These are phyloP conservation scores for Cettia cetti DNA, from an alignment of 2,113 vertebrate genomes.

Conservation along the genomic window DNA sequence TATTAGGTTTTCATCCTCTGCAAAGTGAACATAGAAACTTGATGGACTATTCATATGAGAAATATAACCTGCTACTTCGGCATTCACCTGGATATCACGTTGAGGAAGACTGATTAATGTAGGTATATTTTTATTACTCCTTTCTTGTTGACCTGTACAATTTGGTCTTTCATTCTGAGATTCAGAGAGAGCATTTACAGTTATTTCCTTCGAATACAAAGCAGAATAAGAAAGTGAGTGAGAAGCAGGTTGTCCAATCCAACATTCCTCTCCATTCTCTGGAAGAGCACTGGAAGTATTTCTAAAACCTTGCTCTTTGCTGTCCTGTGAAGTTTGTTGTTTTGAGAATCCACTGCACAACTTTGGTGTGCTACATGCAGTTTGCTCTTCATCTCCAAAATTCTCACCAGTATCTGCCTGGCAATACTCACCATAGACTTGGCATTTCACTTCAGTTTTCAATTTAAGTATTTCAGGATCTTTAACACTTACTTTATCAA, in stretches of 20 bases:
- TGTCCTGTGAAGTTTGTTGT: background rate
- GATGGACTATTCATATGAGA: slow-evolving; percentile 67
- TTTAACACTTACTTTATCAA: background rate
- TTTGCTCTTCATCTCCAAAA: background rate
- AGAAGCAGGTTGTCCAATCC: background rate
- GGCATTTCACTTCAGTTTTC: slow-evolving; percentile 1
- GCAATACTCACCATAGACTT: background rate
- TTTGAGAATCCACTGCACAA: background rate
- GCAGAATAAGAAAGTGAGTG: background rate
- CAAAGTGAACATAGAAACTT: slow-evolving; percentile 82
- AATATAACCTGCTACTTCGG: slow-evolving; percentile 66
- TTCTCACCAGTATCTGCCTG: background rate
- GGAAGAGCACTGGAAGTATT: background rate
- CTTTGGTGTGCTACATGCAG: background rate
- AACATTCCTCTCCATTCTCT: background rate
- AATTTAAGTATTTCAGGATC: background rate
- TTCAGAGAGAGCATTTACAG: background rate
- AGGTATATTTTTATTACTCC: background rate
- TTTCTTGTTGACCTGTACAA: background rate
- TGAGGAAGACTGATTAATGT: slow-evolving; percentile 68
- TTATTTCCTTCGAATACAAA: background rate
- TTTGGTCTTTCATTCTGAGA: background rate
- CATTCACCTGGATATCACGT: slow-evolving; percentile 59
- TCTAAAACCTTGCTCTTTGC: background rate
- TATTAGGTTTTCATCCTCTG: slow-evolving; percentile 74